phyloP scores from a whole-genome alignment of 2,888 invertebrate genomes.

The Keiferia lycopersicella region DNA sequence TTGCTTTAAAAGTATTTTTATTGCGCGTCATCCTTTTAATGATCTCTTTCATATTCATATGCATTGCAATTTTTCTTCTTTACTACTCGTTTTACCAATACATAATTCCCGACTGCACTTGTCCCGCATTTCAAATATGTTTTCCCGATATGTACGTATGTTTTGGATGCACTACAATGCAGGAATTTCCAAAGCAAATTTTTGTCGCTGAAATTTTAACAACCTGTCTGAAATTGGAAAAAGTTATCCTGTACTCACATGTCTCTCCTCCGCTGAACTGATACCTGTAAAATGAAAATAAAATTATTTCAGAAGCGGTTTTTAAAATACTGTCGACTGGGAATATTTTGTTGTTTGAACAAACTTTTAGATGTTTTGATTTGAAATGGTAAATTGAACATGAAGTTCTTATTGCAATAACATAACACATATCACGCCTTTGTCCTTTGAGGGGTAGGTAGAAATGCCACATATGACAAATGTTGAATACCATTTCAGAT shows the following conservation, averaged over 20 bases:
- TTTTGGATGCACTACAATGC: conserved; percentile 41
- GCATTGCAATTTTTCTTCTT: too few relatives aligned
- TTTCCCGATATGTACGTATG: not conserved
- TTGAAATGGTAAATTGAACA: not conserved
- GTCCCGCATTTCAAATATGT: not conserved
- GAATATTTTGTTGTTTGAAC: not conserved
- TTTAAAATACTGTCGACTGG: conserved; percentile 9
- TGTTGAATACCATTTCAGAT: too few relatives aligned
- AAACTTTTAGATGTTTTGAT: not conserved
- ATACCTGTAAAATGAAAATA: conserved; percentile 64
- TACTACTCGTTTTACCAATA: too few relatives aligned
- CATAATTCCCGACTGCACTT: not conserved
- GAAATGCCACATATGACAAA: too few relatives aligned
- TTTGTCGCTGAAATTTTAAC: conserved; percentile 65
- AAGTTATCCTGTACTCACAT: conserved; percentile 74
- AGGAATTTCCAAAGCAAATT: conserved; percentile 69
- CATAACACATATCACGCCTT: too few relatives aligned
- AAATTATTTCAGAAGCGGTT: conserved; percentile 28
- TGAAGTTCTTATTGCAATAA: too few relatives aligned
- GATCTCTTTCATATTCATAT: too few relatives aligned
- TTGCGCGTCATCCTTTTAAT: too few relatives aligned
- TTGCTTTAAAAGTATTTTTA: too few relatives aligned
- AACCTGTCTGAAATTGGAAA: conserved; percentile 59
- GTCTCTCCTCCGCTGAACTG: conserved; percentile 79
- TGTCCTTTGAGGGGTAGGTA: too few relatives aligned